Conservation (phyloP, 2,113 vertebrate genomes). For the Barbus barbus region DNA sequence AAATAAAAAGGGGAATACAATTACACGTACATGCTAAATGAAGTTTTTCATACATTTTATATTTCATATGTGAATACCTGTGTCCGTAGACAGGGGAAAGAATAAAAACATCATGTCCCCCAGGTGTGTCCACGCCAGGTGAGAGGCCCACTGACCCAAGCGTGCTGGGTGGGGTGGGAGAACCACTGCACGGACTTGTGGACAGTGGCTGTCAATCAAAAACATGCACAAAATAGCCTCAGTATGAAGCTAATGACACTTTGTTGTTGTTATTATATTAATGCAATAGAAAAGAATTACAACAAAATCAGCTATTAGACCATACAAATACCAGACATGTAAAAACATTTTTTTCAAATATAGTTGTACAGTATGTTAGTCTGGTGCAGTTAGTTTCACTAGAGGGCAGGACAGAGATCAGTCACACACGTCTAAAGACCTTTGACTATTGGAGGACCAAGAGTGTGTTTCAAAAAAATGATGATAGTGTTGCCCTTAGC, state of each 20-base stretch:
- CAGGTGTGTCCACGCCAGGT: constrained; percentile 74
- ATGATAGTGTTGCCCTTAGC: not conserved
- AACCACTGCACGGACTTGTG: constrained; percentile 74
- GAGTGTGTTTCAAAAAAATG: constrained; percentile 9
- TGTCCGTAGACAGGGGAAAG: constrained; percentile 78
- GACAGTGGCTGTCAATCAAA: constrained; percentile 73
- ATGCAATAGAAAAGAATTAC: not conserved
- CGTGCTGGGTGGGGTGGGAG: constrained; percentile 77
- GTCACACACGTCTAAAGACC: not conserved
- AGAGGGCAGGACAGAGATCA: not conserved
- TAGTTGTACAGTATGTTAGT: no score
- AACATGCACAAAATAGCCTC: not conserved
- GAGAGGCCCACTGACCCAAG: constrained; percentile 77
- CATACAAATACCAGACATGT: no score
- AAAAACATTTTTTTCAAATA: no score
- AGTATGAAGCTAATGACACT: not conserved
- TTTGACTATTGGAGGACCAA: not conserved
- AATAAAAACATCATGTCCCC: constrained; percentile 80
- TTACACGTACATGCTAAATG: not conserved
- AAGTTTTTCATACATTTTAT: not conserved
- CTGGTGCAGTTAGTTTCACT: not conserved
- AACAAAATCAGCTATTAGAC: not conserved
- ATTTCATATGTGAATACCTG: constrained; percentile 69
- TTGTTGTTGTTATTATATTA: no score
- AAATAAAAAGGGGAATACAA: no score